A percentile compares a stretch with the other conserved stretches of the same genome.
Evolutionary conservation across 2,797 vertebrate genomes (phyloP).

Genomic region (Chaenodraco wilsoni): DNA sequence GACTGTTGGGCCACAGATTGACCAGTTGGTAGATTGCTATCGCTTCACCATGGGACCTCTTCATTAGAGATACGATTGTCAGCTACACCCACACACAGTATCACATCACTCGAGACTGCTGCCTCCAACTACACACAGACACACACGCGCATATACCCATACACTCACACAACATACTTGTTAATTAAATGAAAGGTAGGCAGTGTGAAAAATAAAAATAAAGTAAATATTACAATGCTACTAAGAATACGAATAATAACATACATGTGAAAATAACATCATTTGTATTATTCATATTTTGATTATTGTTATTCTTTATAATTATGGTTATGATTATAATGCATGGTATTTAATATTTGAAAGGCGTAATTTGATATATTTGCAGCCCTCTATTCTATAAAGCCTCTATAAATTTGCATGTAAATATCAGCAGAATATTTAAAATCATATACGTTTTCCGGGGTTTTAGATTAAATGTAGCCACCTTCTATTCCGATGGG

Average conservation of each 20-base stretch:
- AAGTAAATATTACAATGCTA: background rate
- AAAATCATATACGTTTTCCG: background rate
- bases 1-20: constrained; percentile 59
- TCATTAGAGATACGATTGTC: constrained; percentile 67
- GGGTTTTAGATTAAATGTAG: background rate
- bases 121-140: constrained; percentile 32
- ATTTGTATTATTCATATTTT: constrained; percentile 1
- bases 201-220: background rate
- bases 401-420: background rate
- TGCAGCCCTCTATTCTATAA: background rate
- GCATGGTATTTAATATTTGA: background rate
- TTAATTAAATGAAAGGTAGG: background rate
- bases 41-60: constrained; percentile 67
- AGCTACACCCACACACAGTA: constrained; percentile 50
- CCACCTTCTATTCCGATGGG: background rate
- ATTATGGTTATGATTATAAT: background rate
- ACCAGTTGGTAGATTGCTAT: constrained; percentile 66
- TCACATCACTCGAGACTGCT: constrained; percentile 54
- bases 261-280: too few relatives aligned
- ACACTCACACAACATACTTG: background rate
- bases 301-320: constrained; percentile 7
- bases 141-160: background rate
- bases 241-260: too few relatives aligned
- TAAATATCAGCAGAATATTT: background rate
- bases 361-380: background rate